A percentile compares a stretch with the other conserved stretches of the same genome.
Evolutionary conservation across 1,140 invertebrate species (phyloP).

Genomic region (Megathymus violae): DNA sequence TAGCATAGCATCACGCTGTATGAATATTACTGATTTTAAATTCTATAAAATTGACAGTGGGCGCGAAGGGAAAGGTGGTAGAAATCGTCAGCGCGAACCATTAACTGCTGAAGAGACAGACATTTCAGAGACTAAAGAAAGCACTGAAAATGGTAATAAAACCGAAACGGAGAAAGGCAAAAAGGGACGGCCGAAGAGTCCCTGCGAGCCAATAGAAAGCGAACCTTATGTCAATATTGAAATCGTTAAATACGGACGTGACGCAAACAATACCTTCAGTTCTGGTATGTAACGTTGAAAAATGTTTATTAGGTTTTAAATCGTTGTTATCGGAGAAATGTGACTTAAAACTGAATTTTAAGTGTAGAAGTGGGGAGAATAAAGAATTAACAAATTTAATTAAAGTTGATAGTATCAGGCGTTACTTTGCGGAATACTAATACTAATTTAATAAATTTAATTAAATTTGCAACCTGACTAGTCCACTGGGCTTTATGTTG

Average conservation of each 20-base stretch:
- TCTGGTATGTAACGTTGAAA: conserved; percentile 62
- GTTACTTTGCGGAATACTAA: no score
- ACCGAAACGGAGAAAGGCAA: conserved; percentile 59
- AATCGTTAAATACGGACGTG: conserved; percentile 85
- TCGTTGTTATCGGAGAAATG: neutral
- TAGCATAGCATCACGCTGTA: no score
- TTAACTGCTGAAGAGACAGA: conserved; percentile 51
- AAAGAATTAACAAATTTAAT: no score
- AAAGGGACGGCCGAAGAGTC: conserved; percentile 79
- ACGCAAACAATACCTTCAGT: conserved; percentile 85
- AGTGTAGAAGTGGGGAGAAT: no score
- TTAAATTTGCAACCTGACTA: no score
- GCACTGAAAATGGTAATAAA: conserved; percentile 47
- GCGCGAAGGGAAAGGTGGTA: conserved; percentile 73
- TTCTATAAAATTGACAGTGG: conserved; percentile 52
- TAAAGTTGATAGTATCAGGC: no score
- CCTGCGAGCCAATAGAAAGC: conserved; percentile 84
- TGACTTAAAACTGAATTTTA: conserved; percentile 1
- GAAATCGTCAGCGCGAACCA: conserved; percentile 53
- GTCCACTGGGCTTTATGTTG: no score
- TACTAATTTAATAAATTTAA: no score
- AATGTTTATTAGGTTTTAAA: neutral
- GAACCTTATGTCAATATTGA: conserved; percentile 87
- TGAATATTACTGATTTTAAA: neutral
- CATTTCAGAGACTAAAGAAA: conserved; percentile 53